Evolutionary conservation across 2,888 invertebrate species (phyloP).

Genomic region (Galerucella nymphaeae): DNA sequence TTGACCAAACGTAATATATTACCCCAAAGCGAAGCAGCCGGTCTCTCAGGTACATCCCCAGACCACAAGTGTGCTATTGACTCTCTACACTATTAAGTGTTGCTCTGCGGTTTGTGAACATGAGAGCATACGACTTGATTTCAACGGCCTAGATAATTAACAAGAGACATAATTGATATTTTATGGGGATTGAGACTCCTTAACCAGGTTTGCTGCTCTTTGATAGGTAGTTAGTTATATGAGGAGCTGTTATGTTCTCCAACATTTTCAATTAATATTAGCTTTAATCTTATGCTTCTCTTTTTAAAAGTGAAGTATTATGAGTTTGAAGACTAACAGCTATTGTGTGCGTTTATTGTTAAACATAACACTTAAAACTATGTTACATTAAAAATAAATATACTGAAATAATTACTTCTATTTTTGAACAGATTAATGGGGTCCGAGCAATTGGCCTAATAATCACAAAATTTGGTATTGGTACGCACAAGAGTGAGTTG

Average conservation of each 20-base stretch:
- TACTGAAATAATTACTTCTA: too few relatives aligned
- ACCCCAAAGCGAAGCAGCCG: neutral
- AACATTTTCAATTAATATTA: neutral
- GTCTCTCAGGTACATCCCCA: neutral
- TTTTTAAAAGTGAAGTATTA: neutral
- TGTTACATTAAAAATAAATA: too few relatives aligned
- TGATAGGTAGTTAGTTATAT: neutral
- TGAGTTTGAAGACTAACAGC: neutral
- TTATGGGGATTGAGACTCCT: neutral
- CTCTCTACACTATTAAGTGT: slow-evolving; percentile 4
- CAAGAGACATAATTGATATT: neutral
- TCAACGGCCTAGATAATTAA: neutral
- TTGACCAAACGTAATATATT: neutral
- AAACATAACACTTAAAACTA: too few relatives aligned
- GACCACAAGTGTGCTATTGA: neutral
- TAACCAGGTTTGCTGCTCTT: neutral
- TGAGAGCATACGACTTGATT: neutral
- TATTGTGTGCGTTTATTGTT: too few relatives aligned
- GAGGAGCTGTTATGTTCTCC: neutral
- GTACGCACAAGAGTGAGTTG: too few relatives aligned
- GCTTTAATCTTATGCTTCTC: neutral
- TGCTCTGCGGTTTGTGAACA: neutral
- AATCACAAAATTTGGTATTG: too few relatives aligned
- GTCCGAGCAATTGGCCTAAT: too few relatives aligned
- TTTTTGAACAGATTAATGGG: too few relatives aligned